A percentile compares a stretch with the other conserved stretches of the same genome.
These are phyloP conservation scores for Lampropteryx suffumata DNA, from an alignment of 2,888 invertebrate species.

Conservation along the genomic window DNA sequence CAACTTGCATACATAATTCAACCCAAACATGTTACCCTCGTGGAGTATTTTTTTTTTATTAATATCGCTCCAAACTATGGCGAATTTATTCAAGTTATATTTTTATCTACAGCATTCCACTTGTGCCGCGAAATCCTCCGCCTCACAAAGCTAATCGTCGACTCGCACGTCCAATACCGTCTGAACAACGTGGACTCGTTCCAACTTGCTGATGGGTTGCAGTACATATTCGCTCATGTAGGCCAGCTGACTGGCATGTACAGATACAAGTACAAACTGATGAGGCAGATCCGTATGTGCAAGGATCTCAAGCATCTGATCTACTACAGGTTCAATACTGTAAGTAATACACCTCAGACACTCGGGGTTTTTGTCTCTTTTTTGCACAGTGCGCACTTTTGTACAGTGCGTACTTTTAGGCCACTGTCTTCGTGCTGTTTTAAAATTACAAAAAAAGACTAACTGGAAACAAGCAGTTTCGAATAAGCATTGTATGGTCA, in stretches of 20 bases:
- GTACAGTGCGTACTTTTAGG: too few species aligned
- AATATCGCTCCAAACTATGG: too few species aligned
- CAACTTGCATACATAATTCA: too few species aligned
- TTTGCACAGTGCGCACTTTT: too few species aligned
- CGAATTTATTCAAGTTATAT: too few species aligned
- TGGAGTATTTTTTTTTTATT: too few species aligned
- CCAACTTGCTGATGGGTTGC: slow-evolving; percentile 98
- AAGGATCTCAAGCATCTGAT: slow-evolving; percentile 99
- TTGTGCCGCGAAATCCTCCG: slow-evolving; percentile 99
- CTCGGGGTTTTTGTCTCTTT: too few species aligned
- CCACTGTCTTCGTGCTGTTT: too few species aligned
- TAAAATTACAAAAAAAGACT: too few species aligned
- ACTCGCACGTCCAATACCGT: slow-evolving; percentile 99
- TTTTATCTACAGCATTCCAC: slow-evolving; percentile 95
- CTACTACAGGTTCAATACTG: slow-evolving; percentile 99
- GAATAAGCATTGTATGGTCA: too few species aligned
- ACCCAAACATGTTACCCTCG: too few species aligned
- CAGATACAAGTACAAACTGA: slow-evolving; percentile 98
- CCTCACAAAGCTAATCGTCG: slow-evolving; percentile 98
- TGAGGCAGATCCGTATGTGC: slow-evolving; percentile 99
- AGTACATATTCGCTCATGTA: slow-evolving; percentile 99
- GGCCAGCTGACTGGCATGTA: slow-evolving; percentile 99
- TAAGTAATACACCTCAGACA: slow-evolving; percentile 68
- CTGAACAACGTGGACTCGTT: slow-evolving; percentile 99
- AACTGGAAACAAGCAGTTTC: too few species aligned